Conservation (phyloP, 2,797 vertebrate genomes). For the Propithecus deckenii region DNA sequence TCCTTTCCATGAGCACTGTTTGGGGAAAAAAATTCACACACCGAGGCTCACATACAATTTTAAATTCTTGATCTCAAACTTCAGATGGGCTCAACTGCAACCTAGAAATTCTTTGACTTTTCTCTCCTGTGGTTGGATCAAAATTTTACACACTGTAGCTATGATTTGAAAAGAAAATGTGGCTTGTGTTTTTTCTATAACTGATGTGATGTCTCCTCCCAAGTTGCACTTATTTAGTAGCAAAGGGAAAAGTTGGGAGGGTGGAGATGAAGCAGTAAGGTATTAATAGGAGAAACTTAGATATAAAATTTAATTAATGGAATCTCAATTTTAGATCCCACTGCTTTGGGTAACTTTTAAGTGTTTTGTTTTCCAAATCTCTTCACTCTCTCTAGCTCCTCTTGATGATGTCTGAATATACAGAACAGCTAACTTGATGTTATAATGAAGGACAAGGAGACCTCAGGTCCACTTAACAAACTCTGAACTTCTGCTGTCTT, state of each 20-base stretch:
- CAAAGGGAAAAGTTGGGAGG: neutral
- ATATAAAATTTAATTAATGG: neutral
- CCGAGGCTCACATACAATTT: neutral
- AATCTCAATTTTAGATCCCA: neutral
- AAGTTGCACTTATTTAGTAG: neutral
- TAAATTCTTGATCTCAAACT: slow-evolving; percentile 2
- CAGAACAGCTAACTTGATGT: neutral
- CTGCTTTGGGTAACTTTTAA: neutral
- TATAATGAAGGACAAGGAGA: neutral
- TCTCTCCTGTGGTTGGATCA: neutral
- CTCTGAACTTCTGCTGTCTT: neutral
- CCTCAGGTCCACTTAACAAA: neutral
- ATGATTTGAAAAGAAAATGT: neutral
- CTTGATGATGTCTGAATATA: neutral
- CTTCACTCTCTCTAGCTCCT: neutral
- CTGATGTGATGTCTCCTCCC: neutral
- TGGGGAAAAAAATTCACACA: neutral
- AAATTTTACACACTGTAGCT: neutral
- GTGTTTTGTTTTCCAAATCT: neutral
- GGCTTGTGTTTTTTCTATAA: neutral
- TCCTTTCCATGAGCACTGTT: neutral
- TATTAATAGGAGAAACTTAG: neutral
- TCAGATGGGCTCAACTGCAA: neutral
- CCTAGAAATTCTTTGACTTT: neutral
- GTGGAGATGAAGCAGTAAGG: neutral